These are phyloP conservation scores for Scytalopus superciliaris DNA, from an alignment of 2,113 vertebrate genomes.

Conservation along the genomic window DNA sequence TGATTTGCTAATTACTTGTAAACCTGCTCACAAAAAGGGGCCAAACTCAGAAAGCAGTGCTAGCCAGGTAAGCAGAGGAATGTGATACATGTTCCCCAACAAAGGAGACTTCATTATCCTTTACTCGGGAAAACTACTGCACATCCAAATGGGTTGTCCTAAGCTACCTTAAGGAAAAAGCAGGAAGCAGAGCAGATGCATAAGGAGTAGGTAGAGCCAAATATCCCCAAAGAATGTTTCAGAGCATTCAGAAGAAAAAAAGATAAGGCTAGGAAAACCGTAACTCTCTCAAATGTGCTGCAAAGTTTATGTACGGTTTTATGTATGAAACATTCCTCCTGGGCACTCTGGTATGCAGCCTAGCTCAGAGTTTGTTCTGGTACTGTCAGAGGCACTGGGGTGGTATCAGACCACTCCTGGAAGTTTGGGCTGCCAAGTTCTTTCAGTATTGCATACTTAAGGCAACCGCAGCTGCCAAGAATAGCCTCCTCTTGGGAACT, in stretches of 20 bases:
- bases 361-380: not conserved
- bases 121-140: not conserved
- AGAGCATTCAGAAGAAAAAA: not conserved
- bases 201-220: not conserved
- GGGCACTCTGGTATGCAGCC: not conserved
- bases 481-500: not conserved
- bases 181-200: not conserved
- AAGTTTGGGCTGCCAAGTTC: not conserved
- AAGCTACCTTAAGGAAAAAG: not conserved
- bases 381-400: not conserved
- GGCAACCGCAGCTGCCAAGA: not conserved
- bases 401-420: not conserved
- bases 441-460: not conserved
- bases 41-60: not conserved
- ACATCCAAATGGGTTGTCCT: not conserved
- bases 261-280: not conserved
- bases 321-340: not conserved
- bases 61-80: not conserved
- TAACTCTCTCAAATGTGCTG: not conserved
- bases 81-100: not conserved
- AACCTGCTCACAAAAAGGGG: not conserved
- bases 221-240: not conserved
- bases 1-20: not conserved
- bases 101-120: not conserved
- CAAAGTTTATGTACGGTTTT: not conserved